These are phyloP conservation scores for Tenualosa ilisha DNA, from an alignment of 2,797 vertebrate species.

Conservation along the genomic window DNA sequence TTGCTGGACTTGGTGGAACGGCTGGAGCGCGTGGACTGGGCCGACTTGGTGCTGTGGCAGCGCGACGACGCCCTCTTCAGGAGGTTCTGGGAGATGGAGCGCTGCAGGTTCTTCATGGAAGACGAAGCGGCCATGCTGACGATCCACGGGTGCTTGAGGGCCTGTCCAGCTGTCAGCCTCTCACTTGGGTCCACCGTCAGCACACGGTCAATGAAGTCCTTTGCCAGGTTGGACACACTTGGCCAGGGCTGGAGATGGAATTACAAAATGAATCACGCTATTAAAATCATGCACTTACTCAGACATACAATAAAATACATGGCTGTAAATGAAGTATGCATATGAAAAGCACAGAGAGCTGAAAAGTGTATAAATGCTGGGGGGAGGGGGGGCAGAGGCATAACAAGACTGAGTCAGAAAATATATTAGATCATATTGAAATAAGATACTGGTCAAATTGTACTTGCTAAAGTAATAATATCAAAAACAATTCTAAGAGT, in stretches of 20 bases:
- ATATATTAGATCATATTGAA: not conserved
- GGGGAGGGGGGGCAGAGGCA: not conserved
- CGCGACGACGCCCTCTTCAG: constrained; percentile 95
- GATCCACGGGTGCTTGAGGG: constrained; percentile 95
- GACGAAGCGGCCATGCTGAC: constrained; percentile 98
- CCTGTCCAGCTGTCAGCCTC: constrained; percentile 91
- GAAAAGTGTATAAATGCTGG: not conserved
- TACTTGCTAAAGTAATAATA: no score
- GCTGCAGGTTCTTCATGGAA: constrained; percentile 98
- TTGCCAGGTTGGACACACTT: constrained; percentile 96
- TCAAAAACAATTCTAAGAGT: no score
- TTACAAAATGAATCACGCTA: constrained; percentile 26
- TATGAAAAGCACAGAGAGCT: not conserved
- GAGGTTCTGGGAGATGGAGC: constrained; percentile 98
- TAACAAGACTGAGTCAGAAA: not conserved
- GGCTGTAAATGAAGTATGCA: not conserved
- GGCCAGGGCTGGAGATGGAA: constrained; percentile 89
- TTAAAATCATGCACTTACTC: not conserved
- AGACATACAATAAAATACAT: not conserved
- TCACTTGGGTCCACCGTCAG: constrained; percentile 91
- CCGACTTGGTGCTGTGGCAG: constrained; percentile 98
- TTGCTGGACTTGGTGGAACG: constrained; percentile 97
- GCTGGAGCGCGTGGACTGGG: constrained; percentile 93
- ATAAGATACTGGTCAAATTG: not conserved
- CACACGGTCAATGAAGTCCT: constrained; percentile 96